These are phyloP conservation scores for Trissolcus basalis DNA, from an alignment of 1,140 invertebrate genomes.

Conservation along the genomic window DNA sequence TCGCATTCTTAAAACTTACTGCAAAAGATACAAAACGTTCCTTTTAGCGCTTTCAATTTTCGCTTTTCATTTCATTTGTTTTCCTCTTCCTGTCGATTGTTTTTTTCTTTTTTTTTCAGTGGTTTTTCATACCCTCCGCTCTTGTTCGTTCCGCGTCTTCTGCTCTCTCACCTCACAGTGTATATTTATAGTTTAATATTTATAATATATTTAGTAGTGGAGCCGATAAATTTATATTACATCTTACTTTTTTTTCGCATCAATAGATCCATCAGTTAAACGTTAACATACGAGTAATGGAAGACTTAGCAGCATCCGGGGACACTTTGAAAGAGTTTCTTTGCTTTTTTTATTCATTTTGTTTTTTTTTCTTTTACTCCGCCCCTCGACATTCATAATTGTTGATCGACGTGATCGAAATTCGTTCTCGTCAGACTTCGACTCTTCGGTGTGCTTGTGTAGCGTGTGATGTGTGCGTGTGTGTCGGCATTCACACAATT, in stretches of 20 bases:
- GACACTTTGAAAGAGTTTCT: constrained; percentile 68
- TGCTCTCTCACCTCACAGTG: constrained; percentile 34
- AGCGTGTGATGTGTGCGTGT: constrained; percentile 9
- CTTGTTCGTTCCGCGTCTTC: constrained; percentile 23
- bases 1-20: constrained; percentile 54
- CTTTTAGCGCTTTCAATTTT: constrained; percentile 56
- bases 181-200: constrained; percentile 59
- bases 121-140: background rate
- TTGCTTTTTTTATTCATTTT: background rate
- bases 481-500: constrained; percentile 23
- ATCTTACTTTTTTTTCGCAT: constrained; percentile 58
- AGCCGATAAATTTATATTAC: constrained; percentile 65
- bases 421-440: constrained; percentile 56
- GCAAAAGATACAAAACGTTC: constrained; percentile 62
- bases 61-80: background rate
- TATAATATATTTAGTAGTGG: constrained; percentile 64
- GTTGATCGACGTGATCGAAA: constrained; percentile 39
- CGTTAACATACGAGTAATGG: constrained; percentile 73
- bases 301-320: constrained; percentile 71
- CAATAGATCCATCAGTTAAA: constrained; percentile 68
- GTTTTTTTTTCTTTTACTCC: background rate
- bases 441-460: constrained; percentile 46
- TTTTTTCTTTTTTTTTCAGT: background rate
- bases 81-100: too few relatives aligned
- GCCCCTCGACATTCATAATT: constrained; percentile 54